phyloP scores from a whole-genome alignment of 2,113 vertebrate species.

The Oryctolagus cuniculus region DNA sequence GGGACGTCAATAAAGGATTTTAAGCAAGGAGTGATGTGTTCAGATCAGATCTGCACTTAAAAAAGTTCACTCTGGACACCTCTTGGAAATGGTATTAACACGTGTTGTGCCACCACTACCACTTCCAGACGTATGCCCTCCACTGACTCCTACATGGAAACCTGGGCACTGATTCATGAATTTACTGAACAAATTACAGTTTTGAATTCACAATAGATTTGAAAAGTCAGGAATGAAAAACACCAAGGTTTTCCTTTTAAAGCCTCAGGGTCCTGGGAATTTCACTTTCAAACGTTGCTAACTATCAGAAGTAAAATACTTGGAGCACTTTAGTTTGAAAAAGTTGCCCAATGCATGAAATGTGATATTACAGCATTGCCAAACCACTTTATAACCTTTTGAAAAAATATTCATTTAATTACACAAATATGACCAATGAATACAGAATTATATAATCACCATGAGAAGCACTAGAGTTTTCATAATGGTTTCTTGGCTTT shows the following conservation, averaged over 20 bases:
- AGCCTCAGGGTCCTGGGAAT: neutral
- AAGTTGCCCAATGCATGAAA: conserved; percentile 1
- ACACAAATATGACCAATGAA: conserved; percentile 64
- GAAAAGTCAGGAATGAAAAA: conserved; percentile 17
- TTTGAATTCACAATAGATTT: conserved; percentile 40
- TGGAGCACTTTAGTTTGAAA: conserved; percentile 53
- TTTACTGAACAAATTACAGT: neutral
- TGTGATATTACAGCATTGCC: conserved; percentile 11
- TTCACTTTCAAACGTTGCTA: neutral
- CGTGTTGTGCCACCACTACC: accelerated
- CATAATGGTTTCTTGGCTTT: conserved; percentile 80
- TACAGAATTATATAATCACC: conserved; percentile 82
- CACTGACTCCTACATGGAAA: neutral
- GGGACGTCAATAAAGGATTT: neutral
- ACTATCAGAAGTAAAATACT: conserved; percentile 28
- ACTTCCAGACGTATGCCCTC: neutral
- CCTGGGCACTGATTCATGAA: neutral
- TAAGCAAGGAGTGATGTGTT: neutral
- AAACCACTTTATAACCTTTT: conserved; percentile 33
- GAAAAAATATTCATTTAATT: conserved; percentile 66
- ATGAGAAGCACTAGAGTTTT: conserved; percentile 79
- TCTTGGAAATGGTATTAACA: neutral
- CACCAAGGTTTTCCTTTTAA: neutral
- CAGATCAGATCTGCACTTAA: neutral
- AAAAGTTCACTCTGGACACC: neutral